Percentiles rank a stretch among this genome's conserved stretches.
phyloP scores from a whole-genome alignment of 2,797 vertebrate species.

The Diglossa cyanea region DNA sequence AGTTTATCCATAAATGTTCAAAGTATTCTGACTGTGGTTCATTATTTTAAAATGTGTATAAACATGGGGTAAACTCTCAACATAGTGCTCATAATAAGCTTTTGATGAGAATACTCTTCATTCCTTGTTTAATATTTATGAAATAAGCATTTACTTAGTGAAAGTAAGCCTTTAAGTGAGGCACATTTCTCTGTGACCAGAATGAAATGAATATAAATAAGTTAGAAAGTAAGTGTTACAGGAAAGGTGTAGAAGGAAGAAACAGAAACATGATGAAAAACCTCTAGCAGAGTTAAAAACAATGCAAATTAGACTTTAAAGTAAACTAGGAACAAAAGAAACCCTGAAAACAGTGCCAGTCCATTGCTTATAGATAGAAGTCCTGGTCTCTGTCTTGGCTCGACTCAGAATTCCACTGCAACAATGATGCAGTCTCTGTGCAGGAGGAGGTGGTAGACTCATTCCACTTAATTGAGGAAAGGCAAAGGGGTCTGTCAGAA shows the following conservation, averaged over 20 bases:
- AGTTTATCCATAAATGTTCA: neutral
- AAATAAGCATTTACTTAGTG: conserved; percentile 30
- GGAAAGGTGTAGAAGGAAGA: neutral
- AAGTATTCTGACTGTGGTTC: neutral
- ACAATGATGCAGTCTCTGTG: neutral
- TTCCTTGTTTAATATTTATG: conserved; percentile 57
- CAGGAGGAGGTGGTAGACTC: neutral
- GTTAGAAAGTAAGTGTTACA: neutral
- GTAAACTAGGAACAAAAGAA: neutral
- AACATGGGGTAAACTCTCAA: conserved; percentile 17
- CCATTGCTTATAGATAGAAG: neutral
- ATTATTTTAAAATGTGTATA: conserved; percentile 47
- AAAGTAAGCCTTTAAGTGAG: conserved; percentile 33
- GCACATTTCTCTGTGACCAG: neutral
- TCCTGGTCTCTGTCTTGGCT: neutral
- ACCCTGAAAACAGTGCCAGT: neutral
- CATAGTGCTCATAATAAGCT: conserved; percentile 1
- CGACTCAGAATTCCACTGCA: neutral
- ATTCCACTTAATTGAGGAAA: neutral
- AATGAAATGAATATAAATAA: conserved; percentile 5
- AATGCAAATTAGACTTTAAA: conserved; percentile 12
- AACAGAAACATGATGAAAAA: neutral
- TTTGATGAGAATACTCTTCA: conserved; percentile 34
- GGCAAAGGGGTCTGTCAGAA: neutral
- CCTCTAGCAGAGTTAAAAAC: neutral